Percentiles rank a stretch among this genome's conserved stretches.
Evolutionary conservation across 2,113 vertebrate species (phyloP).

Genomic region (Crotalus horridus): DNA sequence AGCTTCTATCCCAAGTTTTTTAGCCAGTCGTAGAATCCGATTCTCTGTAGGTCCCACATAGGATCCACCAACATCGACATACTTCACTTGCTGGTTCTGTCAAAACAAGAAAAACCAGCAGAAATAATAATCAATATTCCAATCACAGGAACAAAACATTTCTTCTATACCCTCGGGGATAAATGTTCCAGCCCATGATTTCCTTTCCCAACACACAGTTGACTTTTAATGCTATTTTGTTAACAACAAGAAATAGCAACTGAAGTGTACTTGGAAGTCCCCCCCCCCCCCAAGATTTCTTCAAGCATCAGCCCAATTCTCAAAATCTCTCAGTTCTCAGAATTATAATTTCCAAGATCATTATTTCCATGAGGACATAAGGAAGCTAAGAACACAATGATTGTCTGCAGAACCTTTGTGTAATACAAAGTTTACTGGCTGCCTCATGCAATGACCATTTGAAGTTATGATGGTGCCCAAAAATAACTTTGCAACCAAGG

Average conservation of each 20-base stretch:
- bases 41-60: slow-evolving; percentile 83
- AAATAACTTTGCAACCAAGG: background rate
- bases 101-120: slow-evolving; percentile 34
- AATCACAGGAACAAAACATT: slow-evolving; percentile 14
- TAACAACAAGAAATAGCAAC: background rate
- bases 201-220: accelerated
- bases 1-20: slow-evolving; percentile 76
- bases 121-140: background rate
- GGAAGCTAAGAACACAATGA: background rate
- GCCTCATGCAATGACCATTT: background rate
- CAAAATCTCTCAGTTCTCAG: background rate
- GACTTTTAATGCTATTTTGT: background rate
- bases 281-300: background rate
- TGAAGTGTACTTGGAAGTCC: background rate
- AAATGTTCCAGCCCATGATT: background rate
- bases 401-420: background rate
- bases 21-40: slow-evolving; percentile 75
- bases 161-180: background rate
- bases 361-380: background rate
- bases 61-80: slow-evolving; percentile 79
- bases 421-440: background rate
- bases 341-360: background rate
- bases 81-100: slow-evolving; percentile 71
- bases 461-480: background rate
- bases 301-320: background rate